A percentile compares a stretch with the other conserved stretches of the same genome.
These are phyloP conservation scores for Corythaeola cristata DNA, from an alignment of 2,113 vertebrate species.

Conservation along the genomic window DNA sequence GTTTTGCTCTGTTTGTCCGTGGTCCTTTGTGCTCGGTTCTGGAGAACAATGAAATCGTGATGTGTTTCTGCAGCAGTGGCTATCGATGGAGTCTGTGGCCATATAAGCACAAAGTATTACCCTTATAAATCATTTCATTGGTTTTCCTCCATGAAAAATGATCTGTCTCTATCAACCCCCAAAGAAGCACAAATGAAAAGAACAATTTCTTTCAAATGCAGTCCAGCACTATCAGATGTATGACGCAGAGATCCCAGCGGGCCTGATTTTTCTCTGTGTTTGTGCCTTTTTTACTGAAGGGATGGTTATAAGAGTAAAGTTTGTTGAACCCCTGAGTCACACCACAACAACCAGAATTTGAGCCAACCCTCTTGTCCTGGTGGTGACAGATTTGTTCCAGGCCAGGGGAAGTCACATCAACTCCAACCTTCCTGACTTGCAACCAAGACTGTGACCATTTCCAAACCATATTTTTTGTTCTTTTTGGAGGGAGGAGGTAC, in stretches of 20 bases:
- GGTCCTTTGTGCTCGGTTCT: neutral
- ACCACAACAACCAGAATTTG: neutral
- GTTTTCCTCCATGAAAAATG: neutral
- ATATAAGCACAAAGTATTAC: neutral
- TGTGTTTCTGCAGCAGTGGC: neutral
- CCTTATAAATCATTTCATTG: neutral
- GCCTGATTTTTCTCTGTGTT: neutral
- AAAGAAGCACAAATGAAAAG: neutral
- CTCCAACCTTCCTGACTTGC: neutral
- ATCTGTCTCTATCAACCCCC: neutral
- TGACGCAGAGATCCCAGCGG: neutral
- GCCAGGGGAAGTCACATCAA: neutral
- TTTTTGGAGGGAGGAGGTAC: neutral
- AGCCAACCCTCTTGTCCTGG: accelerated
- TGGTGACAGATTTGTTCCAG: neutral
- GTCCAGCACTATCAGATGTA: neutral
- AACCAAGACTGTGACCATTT: neutral
- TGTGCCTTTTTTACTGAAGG: neutral
- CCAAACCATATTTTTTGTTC: neutral
- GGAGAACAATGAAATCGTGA: neutral
- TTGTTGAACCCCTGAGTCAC: neutral
- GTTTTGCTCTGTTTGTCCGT: neutral
- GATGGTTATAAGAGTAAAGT: neutral
- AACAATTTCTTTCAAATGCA: neutral
- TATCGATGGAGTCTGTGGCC: neutral